A percentile compares a stretch with the other conserved stretches of the same genome.
phyloP scores from a whole-genome alignment of 64 coral and sea anemone species.

The Montipora sp. region DNA sequence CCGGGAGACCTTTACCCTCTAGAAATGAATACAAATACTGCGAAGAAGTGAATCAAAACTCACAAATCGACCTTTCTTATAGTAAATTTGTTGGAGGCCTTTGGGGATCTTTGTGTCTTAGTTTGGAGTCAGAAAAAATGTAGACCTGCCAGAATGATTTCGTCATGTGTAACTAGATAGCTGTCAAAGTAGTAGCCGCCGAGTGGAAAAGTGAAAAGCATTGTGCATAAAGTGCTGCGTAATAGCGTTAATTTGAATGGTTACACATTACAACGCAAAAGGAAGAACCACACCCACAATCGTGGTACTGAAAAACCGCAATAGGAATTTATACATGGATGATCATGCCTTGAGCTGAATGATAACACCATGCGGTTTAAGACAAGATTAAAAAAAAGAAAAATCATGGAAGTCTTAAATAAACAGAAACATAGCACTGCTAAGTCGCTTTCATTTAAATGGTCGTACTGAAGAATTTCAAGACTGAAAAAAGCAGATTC shows the following conservation, averaged over 20 bases:
- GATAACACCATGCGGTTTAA: background rate
- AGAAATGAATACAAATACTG: too few species aligned
- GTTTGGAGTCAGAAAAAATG: too few species aligned
- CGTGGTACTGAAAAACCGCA: background rate
- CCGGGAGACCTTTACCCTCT: too few species aligned
- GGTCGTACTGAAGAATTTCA: background rate
- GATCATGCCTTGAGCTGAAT: background rate
- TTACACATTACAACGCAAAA: background rate
- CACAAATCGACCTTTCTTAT: too few species aligned
- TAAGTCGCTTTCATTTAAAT: background rate
- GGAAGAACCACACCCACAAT: background rate
- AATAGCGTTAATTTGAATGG: background rate
- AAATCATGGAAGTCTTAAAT: background rate
- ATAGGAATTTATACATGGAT: background rate
- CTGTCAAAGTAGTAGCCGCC: background rate
- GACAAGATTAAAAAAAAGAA: background rate
- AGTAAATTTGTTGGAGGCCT: too few species aligned
- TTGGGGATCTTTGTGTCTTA: too few species aligned
- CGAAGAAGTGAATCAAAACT: too few species aligned
- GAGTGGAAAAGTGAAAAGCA: too few species aligned
- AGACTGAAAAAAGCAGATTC: too few species aligned
- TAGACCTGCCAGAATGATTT: background rate
- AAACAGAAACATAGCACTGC: background rate
- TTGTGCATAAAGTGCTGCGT: background rate
- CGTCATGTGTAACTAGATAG: background rate